phyloP scores from a whole-genome alignment of 2,888 invertebrate genomes.

The Limnephilus rhombicus region DNA sequence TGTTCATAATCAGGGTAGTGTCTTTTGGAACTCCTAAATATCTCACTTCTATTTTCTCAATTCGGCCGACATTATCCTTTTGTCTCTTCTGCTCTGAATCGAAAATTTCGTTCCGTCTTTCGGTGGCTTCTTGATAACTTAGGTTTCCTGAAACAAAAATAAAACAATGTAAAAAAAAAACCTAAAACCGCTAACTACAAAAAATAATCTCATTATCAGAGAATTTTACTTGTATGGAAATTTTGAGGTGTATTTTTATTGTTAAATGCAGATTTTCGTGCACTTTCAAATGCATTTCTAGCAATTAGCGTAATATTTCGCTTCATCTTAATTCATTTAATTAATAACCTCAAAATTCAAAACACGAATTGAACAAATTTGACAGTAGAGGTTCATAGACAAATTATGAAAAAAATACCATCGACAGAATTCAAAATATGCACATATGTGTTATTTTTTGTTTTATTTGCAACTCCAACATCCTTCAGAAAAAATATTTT shows the following conservation, averaged over 20 bases:
- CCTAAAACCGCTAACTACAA: not conserved
- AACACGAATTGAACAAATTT: constrained; percentile 19
- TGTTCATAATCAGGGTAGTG: constrained; percentile 92
- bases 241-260: not conserved
- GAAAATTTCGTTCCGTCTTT: constrained; percentile 85
- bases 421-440: not conserved
- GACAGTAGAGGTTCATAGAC: constrained; percentile 5
- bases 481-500: too few relatives aligned
- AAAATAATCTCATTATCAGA: not conserved
- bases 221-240: constrained; percentile 39
- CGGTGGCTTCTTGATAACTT: constrained; percentile 76
- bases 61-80: constrained; percentile 84
- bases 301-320: constrained; percentile 48
- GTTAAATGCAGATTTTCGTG: not conserved
- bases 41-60: constrained; percentile 94
- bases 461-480: too few relatives aligned
- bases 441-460: too few relatives aligned
- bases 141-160: constrained; percentile 71
- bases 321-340: constrained; percentile 45
- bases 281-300: constrained; percentile 48
- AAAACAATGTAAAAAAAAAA: not conserved
- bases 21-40: constrained; percentile 87
- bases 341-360: constrained; percentile 32
- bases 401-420: not conserved
- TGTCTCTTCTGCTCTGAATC: constrained; percentile 87